phyloP scores from a whole-genome alignment of 1,140 invertebrate species.

The Ooceraea biroi region DNA sequence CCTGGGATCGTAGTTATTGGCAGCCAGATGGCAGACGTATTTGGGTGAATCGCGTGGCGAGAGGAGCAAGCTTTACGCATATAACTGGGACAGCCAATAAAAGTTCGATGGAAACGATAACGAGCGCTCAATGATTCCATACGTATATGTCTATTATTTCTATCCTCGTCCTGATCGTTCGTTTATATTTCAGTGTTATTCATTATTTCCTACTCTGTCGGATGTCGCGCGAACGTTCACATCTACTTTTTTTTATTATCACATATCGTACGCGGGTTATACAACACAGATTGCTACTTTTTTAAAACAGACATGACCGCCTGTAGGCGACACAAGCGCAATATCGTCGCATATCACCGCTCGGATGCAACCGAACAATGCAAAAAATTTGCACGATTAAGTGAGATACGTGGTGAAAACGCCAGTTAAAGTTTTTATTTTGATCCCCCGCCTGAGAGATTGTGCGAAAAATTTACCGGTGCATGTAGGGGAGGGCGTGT shows the following conservation, averaged over 20 bases:
- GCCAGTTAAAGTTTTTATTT: conserved; percentile 1
- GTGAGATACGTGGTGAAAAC: conserved; percentile 32
- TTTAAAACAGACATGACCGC: conserved; percentile 17
- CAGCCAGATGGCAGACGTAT: conserved; percentile 42
- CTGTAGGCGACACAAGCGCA: conserved; percentile 15
- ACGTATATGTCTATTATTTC: conserved; percentile 31
- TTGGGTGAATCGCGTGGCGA: conserved; percentile 46
- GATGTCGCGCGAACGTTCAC: not conserved
- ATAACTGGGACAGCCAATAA: conserved; percentile 53
- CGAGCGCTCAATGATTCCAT: conserved; percentile 59
- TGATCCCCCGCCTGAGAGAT: not conserved
- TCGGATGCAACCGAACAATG: conserved; percentile 28
- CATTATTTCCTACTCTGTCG: conserved; percentile 42
- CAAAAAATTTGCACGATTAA: conserved; percentile 48
- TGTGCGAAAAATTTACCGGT: conserved; percentile 23
- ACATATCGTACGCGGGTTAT: conserved; percentile 3
- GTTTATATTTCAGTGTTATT: conserved; percentile 52
- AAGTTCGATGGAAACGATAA: conserved; percentile 55
- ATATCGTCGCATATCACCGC: conserved; percentile 29
- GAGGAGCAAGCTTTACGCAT: conserved; percentile 24
- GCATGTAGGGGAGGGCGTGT: conserved; percentile 30
- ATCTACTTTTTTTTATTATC: conserved; percentile 12
- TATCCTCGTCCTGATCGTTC: conserved; percentile 28
- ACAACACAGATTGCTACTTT: conserved; percentile 47
- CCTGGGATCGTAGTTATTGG: conserved; percentile 49